These are phyloP conservation scores for Lycorma delicatula DNA, from an alignment of 1,140 invertebrate species.

Conservation along the genomic window DNA sequence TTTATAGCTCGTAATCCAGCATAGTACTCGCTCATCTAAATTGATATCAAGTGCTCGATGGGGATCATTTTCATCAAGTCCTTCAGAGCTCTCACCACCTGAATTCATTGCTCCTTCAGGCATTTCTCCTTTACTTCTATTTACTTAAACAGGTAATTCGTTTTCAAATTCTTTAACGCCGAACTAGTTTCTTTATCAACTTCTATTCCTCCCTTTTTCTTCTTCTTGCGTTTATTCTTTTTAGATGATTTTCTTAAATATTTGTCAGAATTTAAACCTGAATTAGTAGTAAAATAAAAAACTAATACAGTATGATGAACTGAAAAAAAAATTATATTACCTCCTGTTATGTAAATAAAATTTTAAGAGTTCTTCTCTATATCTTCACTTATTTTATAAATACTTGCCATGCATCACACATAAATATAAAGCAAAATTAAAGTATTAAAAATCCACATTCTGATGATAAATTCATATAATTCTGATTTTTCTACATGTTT, in stretches of 20 bases:
- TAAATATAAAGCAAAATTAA: no score
- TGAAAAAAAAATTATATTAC: no score
- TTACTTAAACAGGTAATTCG: conserved; percentile 46
- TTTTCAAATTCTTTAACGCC: conserved; percentile 41
- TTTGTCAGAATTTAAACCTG: no score
- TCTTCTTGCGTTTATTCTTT: conserved; percentile 39
- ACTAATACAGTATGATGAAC: no score
- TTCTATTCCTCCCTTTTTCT: conserved; percentile 48
- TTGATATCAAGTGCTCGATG: conserved; percentile 92
- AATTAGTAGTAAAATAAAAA: no score
- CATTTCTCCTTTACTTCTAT: conserved; percentile 70
- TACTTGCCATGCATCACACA: no score
- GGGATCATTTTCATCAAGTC: conserved; percentile 64
- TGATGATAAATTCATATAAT: no score
- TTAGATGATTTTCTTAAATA: conserved; percentile 49
- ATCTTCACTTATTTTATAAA: no score
- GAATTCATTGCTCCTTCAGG: conserved; percentile 85
- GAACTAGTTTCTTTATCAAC: conserved; percentile 17
- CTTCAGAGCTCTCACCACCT: conserved; percentile 71
- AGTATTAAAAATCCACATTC: no score
- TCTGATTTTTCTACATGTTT: no score
- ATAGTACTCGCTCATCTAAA: conserved; percentile 73
- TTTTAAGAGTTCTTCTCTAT: no score
- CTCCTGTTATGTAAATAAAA: no score
- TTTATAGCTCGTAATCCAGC: background rate